Base-by-base conservation (phyloP, 2,888 invertebrate genomes). In the Chrysolina haemoptera region DNA sequence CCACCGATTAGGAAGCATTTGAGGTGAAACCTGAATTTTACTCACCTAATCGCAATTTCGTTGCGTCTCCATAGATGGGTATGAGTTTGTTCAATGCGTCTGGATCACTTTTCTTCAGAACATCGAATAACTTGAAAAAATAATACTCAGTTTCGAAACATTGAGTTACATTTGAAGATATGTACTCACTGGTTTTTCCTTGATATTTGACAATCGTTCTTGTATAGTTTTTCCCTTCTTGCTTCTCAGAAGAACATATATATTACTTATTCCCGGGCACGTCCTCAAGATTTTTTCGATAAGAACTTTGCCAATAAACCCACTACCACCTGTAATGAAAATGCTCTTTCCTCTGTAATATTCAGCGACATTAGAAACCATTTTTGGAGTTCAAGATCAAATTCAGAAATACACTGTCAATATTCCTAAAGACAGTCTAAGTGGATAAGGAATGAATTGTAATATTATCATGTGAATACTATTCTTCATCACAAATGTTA, bases 301-400 rank as follows among this genome's bases (percentile, higher is more conserved):
- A 22, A 98, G 87, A 0, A 95, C 94, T 89, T 98, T 98, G 0
- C 98, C 98, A 87, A 98, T 90, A 84, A 97, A 98, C 0, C 97
- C 97, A 40, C 95, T 94, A 0, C 92, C 95, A 2, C 97, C 97
- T 0, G 96, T 97, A 11, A 97, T 90, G 68, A 97, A 93, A 40
- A 97, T 89, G 43, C 91, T 92, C 79, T 92, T 92, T 40, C 92
- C 93, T 35, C 89, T 89, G 84, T 91, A 96, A 85, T 92, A 94
- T 27, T 93, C 91, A 0, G 91, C 87, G 48, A 94, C n/a, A n/a
- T n/a, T 48, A 0, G 59, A 59, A 14, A 5, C n/a, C 59, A 59
- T 59, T 59, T n/a, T 12, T 22, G n/a, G n/a, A 12, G 53, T 35
- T 35, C 35, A 35, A 35, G 35, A 6, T 6, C 8, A 3, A 35